Evolutionary conservation across 2,888 invertebrate genomes (phyloP), one percentile per base, ranked within the genome.

Genomic region (Mythimna ferrago): DNA sequence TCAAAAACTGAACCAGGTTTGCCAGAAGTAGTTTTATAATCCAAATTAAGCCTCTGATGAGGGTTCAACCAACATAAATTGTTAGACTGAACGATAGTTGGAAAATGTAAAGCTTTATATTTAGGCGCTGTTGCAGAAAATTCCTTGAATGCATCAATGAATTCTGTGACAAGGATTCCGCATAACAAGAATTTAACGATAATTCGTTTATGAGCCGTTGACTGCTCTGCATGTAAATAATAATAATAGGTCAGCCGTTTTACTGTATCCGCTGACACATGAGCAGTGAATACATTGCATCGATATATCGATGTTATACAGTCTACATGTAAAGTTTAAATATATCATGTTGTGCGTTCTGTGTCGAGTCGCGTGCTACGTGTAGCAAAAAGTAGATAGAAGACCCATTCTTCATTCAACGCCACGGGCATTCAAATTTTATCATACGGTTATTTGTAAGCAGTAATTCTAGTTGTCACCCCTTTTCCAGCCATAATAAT

Each of bases 221-320:
- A 56, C 32, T n/a, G 38, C 16, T 48, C 32, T 19, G 16, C 32
- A 41, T 76, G 14, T 9, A 32, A 26, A 64, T 58, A 60, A 71
- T 78, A 41, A 48, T 48, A 48, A 19, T 78, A 65, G 78, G 79
- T 72, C 56, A 61, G 38, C 10, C 32, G 7, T 60, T 51, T 60
- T 48, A 68, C 54, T 54, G 53, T 51, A 26, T 6, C 32, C n/a
- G 69, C 61, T 44, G 77, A 75, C 78, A 54, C 16, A 53, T 41
- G 44, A 56, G 48, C 5, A 26, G 41, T 44, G 6, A 9, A 64
- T 64, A 35, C 48, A 6, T 9, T 6, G 26, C n/a, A 16, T n/a
- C n/a, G 35, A 53, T 51, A 57, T 35, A 10, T 54, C n/a, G 63
- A 64, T 38, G 38, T 48, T 5, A 5, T 26, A n/a, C 44, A 10